Conservation (phyloP, 2,888 invertebrate genomes). For the Amphipoea oculea region DNA sequence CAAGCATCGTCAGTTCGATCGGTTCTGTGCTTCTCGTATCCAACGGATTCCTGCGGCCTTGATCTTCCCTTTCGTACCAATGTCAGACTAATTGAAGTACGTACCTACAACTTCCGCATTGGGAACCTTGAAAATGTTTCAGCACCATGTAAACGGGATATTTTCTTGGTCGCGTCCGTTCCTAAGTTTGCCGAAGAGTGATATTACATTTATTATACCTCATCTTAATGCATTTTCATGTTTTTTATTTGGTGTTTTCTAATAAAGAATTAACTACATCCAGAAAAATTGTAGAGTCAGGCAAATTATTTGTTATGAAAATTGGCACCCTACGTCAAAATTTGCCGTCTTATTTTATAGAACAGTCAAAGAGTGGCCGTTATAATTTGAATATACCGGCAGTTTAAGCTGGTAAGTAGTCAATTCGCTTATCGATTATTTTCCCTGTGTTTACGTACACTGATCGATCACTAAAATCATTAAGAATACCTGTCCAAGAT, state of each 20-base stretch:
- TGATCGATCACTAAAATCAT: conserved; percentile 2
- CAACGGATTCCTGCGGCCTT: background rate
- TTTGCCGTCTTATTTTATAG: background rate
- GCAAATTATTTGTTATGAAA: background rate
- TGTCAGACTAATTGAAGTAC: background rate
- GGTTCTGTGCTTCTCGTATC: background rate
- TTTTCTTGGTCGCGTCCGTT: no score
- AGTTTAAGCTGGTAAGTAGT: background rate
- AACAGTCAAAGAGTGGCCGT: background rate
- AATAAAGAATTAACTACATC: background rate
- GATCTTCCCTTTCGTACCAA: background rate
- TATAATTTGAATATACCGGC: background rate
- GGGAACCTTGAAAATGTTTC: background rate
- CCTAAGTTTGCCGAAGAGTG: background rate
- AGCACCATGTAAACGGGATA: background rate
- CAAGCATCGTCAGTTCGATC: background rate
- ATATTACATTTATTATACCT: background rate
- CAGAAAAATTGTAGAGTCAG: background rate
- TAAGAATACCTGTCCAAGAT: no score
- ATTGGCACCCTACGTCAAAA: background rate
- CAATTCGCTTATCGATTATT: background rate
- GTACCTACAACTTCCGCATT: background rate
- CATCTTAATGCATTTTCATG: no score
- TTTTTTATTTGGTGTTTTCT: background rate
- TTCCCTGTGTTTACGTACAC: background rate